These are phyloP conservation scores for Drosophila bipectinata DNA, from an alignment of 1,140 invertebrate genomes.

Conservation along the genomic window DNA sequence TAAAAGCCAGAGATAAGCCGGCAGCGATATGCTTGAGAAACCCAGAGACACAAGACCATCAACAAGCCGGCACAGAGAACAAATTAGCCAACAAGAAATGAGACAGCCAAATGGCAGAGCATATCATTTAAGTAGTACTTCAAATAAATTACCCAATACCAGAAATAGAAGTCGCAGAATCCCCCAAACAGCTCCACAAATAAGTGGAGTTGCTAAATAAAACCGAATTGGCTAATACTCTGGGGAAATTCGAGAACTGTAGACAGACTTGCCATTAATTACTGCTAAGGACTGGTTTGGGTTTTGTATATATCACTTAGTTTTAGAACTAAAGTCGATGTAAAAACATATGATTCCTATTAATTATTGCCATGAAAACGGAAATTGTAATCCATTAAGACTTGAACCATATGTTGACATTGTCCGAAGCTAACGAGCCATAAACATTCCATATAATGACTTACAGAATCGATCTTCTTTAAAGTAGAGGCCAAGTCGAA, in stretches of 20 bases:
- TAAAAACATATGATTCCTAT: constrained; percentile 9
- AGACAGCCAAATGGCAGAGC: constrained; percentile 62
- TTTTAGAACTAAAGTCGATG: not conserved
- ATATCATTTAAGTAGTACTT: constrained; percentile 78
- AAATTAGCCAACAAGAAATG: constrained; percentile 73
- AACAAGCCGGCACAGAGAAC: constrained; percentile 46
- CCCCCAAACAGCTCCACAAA: constrained; percentile 9
- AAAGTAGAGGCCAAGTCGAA: too few relatives aligned
- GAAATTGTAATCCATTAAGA: constrained; percentile 16
- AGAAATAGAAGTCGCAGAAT: constrained; percentile 57
- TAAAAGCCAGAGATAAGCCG: constrained; percentile 64
- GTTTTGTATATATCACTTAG: not conserved
- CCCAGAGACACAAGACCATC: constrained; percentile 24
- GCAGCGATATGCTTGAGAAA: constrained; percentile 42
- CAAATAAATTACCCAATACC: constrained; percentile 67
- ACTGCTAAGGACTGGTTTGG: not conserved
- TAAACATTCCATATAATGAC: not conserved
- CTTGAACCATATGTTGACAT: constrained; percentile 11
- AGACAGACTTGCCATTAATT: not conserved
- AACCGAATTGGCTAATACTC: constrained; percentile 21
- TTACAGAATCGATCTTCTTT: not conserved
- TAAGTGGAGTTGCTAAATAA: not conserved
- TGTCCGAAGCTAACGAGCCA: constrained; percentile 13
- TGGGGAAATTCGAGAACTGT: not conserved
- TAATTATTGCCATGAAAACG: constrained; percentile 20